phyloP scores from a whole-genome alignment of 2,888 invertebrate genomes.

The Cantharis rufa region DNA sequence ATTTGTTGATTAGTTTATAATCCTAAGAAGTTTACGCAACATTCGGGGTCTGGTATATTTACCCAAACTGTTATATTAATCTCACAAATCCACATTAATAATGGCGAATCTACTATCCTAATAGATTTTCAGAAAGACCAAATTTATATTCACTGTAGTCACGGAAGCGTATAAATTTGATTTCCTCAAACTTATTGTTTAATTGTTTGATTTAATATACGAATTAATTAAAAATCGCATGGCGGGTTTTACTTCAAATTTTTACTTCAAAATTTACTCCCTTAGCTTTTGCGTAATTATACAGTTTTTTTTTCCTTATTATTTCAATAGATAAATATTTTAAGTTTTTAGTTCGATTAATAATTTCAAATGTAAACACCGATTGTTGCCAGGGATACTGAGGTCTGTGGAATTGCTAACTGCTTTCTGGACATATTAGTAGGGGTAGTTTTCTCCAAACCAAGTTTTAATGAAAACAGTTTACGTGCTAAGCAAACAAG shows the following conservation, averaged over 20 bases:
- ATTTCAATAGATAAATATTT: too few relatives aligned
- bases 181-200: not conserved
- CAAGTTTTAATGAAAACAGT: not conserved
- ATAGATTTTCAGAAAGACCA: constrained; percentile 3
- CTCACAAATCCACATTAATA: constrained; percentile 18
- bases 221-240: not conserved
- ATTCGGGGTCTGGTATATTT: constrained; percentile 15
- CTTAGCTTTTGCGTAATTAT: too few relatives aligned
- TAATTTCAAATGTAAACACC: not conserved
- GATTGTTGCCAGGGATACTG: not conserved
- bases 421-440: not conserved
- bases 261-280: not conserved
- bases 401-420: not conserved
- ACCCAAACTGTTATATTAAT: constrained; percentile 20
- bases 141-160: constrained; percentile 4
- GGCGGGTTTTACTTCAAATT: not conserved
- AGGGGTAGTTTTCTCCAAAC: not conserved
- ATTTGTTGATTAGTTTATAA: constrained; percentile 25
- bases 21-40: constrained; percentile 21
- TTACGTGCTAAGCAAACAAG: not conserved
- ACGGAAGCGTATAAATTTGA: not conserved
- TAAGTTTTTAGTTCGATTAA: not conserved
- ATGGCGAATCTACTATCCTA: constrained; percentile 11
- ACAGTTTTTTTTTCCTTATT: too few relatives aligned
- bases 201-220: not conserved